Conservation (phyloP, 2,113 vertebrate species). For the Brachyhypopomus occidentalis region DNA sequence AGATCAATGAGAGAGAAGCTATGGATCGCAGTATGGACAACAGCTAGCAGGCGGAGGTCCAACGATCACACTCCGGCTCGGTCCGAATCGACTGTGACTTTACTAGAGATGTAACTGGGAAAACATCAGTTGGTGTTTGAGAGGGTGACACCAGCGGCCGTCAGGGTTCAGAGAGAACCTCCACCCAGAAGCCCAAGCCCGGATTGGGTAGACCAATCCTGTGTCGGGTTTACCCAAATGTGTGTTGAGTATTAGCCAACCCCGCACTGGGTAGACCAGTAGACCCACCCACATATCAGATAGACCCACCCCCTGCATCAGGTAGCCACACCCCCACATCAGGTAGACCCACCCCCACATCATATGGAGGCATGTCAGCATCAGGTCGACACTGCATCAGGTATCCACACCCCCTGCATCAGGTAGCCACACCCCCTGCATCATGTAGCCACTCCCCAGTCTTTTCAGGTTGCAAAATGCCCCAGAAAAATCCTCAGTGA, state of each 20-base stretch:
- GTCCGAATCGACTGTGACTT: constrained; percentile 16
- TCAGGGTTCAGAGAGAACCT: neutral
- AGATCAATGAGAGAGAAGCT: constrained; percentile 17
- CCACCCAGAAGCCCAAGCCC: neutral
- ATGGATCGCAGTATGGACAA: constrained; percentile 9
- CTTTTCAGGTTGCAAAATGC: constrained; percentile 1
- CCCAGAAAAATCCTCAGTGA: neutral
- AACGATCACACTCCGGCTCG: constrained; percentile 5
- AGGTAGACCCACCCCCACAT: too few species aligned
- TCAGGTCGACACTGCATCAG: too few species aligned
- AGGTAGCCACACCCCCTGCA: too few species aligned
- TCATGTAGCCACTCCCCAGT: neutral
- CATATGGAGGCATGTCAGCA: too few species aligned
- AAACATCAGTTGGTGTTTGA: constrained; percentile 34
- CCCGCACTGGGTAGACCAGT: too few species aligned
- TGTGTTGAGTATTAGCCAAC: too few species aligned
- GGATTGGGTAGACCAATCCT: neutral
- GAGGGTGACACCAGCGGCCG: constrained; percentile 37
- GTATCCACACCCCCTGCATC: too few species aligned
- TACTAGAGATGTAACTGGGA: constrained; percentile 26
- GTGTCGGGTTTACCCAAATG: too few species aligned
- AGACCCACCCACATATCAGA: too few species aligned
- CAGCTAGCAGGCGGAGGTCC: constrained; percentile 6
- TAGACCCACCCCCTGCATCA: too few species aligned
- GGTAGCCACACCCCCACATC: too few species aligned